Conservation (phyloP, 2,888 invertebrate species). For the Drosophila melanosoma region DNA sequence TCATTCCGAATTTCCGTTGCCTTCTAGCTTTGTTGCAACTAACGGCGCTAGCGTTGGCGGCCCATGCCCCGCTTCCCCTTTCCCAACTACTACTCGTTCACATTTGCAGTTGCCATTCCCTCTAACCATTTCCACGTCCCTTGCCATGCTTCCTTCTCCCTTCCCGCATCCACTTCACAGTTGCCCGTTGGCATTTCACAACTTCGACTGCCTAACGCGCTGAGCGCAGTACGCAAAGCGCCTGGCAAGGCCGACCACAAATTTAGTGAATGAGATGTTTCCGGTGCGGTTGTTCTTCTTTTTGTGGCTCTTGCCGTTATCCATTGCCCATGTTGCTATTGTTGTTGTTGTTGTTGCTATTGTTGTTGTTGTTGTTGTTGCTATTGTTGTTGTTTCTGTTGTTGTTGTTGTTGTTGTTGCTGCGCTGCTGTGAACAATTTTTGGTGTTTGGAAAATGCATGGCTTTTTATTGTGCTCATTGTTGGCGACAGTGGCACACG, state of each 20-base stretch:
- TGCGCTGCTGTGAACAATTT: conserved; percentile 69
- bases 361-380: conserved; percentile 34
- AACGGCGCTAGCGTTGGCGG: conserved; percentile 63
- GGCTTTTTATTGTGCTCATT: conserved; percentile 79
- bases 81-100: conserved; percentile 3
- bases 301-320: conserved; percentile 33
- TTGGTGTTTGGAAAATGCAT: conserved; percentile 81
- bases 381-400: conserved; percentile 30
- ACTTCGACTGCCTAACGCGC: conserved; percentile 78
- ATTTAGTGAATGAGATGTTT: conserved; percentile 83
- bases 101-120: conserved; percentile 5
- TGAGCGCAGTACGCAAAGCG: conserved; percentile 39
- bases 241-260: conserved; percentile 77
- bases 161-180: conserved; percentile 19
- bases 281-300: conserved; percentile 78
- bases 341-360: conserved; percentile 29
- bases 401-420: conserved; percentile 33
- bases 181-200: conserved; percentile 73
- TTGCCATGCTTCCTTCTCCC: conserved; percentile 7
- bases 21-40: conserved; percentile 76
- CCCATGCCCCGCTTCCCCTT: conserved; percentile 19
- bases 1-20: conserved; percentile 80
- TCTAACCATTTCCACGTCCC: conserved; percentile 6
- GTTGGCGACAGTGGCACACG: conserved; percentile 65
- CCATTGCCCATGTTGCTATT: conserved; percentile 3